Conservation (phyloP, 2,113 vertebrate species). For the Ramphastos sulfuratus region DNA sequence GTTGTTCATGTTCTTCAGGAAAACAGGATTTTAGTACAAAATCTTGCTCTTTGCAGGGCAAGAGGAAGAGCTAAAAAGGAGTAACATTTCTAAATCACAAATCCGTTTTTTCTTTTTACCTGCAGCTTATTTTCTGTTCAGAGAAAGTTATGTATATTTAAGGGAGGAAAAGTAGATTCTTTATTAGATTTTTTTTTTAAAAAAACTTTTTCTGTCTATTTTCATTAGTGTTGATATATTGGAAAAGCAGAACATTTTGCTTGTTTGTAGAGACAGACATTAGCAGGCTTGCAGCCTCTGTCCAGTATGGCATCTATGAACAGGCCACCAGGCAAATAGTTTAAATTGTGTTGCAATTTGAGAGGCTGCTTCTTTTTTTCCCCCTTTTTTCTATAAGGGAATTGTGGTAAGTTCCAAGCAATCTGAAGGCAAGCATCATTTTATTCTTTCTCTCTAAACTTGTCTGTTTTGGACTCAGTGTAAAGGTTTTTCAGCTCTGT, state of each 20-base stretch:
- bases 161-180: background rate
- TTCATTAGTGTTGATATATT: background rate
- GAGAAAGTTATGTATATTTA: background rate
- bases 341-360: background rate
- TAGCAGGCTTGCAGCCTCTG: background rate
- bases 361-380: background rate
- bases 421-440: background rate
- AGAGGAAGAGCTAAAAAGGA: background rate
- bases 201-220: background rate
- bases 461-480: accelerated
- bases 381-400: background rate
- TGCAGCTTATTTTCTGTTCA: background rate
- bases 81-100: background rate
- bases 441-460: background rate
- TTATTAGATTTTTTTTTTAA: background rate
- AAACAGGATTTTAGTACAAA: background rate
- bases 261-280: background rate
- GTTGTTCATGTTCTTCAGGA: background rate
- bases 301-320: background rate
- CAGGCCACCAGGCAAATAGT: background rate
- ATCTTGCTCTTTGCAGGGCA: background rate
- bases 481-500: background rate
- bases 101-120: background rate
- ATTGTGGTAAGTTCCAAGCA: background rate
- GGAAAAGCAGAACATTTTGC: background rate